These are phyloP conservation scores for Catharus bicknelli DNA, from an alignment of 2,113 vertebrate species.

Conservation along the genomic window DNA sequence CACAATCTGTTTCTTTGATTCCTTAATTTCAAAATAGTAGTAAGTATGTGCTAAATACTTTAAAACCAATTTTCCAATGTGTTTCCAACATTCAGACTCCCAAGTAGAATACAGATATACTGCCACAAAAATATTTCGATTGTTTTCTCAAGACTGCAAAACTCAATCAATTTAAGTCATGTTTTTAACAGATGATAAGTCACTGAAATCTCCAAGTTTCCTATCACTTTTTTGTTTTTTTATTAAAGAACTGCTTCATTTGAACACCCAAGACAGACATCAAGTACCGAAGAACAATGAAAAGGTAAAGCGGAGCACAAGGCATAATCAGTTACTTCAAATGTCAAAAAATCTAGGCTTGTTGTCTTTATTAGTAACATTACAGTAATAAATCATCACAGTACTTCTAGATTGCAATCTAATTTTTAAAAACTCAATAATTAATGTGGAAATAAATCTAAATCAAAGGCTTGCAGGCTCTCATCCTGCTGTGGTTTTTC, in stretches of 20 bases:
- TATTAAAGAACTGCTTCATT: not conserved
- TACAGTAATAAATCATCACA: not conserved
- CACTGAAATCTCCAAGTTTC: not conserved
- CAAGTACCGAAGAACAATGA: not conserved
- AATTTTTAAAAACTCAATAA: not conserved
- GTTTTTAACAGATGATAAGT: not conserved
- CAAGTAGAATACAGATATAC: not conserved
- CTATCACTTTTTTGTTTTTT: not conserved
- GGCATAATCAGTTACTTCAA: not conserved
- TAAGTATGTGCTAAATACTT: not conserved
- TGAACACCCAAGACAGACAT: not conserved
- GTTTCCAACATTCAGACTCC: not conserved
- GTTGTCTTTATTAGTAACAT: not conserved
- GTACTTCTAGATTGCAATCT: not conserved
- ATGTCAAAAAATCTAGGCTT: not conserved
- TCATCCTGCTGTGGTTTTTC: not conserved
- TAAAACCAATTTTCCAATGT: not conserved
- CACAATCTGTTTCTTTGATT: not conserved
- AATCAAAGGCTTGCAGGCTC: not conserved
- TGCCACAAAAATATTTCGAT: not conserved
- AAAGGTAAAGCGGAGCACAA: not conserved
- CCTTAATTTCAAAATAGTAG: not conserved
- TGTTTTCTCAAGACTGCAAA: not conserved
- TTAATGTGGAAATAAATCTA: not conserved
- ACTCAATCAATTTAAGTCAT: not conserved